phyloP scores from a whole-genome alignment of 2,113 vertebrate species.

The Aptenodytes forsteri region DNA sequence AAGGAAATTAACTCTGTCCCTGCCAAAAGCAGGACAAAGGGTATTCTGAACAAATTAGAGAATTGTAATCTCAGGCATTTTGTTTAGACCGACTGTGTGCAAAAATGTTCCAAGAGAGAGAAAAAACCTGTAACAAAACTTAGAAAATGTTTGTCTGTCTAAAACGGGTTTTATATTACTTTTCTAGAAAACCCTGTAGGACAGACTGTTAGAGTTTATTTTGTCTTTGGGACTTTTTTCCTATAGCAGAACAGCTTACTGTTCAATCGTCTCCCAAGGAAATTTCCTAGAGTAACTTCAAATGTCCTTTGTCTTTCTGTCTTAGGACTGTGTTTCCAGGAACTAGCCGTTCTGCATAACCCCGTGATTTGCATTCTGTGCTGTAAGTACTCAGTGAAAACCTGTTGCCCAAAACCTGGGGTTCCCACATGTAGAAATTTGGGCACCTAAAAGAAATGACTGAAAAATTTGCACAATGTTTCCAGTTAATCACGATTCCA shows the following conservation, averaged over 20 bases:
- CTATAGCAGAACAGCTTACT: not conserved
- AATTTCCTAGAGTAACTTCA: not conserved
- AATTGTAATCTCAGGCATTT: not conserved
- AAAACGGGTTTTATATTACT: not conserved
- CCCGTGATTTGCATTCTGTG: not conserved
- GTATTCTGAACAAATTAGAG: not conserved
- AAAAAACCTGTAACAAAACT: not conserved
- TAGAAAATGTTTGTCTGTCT: not conserved
- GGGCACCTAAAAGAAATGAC: not conserved
- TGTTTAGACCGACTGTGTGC: not conserved
- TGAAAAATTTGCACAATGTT: not conserved
- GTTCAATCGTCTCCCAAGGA: not conserved
- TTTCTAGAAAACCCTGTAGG: not conserved
- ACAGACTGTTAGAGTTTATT: not conserved
- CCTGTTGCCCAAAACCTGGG: not conserved
- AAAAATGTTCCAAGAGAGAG: not conserved
- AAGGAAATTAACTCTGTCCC: too few species aligned
- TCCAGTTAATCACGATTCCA: not conserved
- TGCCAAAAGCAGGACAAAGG: not conserved
- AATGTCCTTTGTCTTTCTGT: not conserved
- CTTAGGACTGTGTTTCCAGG: not conserved
- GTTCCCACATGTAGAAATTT: not conserved
- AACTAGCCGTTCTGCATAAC: not conserved
- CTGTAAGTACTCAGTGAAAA: not conserved
- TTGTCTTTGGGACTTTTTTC: not conserved